These are phyloP conservation scores for Dasypolia templi DNA, from an alignment of 2,888 invertebrate genomes.

Conservation along the genomic window DNA sequence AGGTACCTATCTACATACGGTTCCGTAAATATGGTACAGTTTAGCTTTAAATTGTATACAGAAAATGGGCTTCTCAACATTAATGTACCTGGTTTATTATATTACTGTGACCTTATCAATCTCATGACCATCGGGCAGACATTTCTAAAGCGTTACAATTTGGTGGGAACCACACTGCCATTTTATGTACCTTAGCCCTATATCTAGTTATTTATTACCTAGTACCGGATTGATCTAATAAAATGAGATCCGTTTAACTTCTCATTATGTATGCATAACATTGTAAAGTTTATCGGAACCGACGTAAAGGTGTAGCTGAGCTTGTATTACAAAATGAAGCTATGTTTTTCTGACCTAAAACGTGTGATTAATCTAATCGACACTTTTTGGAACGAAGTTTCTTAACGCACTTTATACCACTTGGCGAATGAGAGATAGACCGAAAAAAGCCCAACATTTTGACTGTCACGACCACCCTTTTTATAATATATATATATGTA, in stretches of 20 bases:
- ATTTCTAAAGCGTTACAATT: constrained; percentile 13
- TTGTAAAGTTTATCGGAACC: constrained; percentile 38
- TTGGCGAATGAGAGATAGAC: no score
- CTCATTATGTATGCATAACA: constrained; percentile 52
- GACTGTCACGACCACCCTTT: no score
- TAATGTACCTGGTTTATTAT: not conserved
- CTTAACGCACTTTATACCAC: no score
- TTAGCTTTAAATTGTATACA: not conserved
- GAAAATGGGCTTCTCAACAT: not conserved
- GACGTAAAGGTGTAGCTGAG: constrained; percentile 25
- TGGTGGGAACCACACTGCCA: constrained; percentile 31
- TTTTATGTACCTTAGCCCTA: constrained; percentile 18
- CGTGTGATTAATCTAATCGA: not conserved
- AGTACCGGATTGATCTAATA: constrained; percentile 39
- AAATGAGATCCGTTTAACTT: constrained; percentile 48
- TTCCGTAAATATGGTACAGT: not conserved
- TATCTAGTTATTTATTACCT: constrained; percentile 41
- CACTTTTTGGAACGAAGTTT: not conserved
- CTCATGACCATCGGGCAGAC: not conserved
- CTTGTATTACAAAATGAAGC: constrained; percentile 36
- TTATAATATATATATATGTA: no score
- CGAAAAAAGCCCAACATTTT: no score
- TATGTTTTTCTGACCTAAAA: not conserved
- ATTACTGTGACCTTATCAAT: constrained; percentile 16
- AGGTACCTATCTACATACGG: not conserved